Percentiles rank a stretch among this genome's conserved stretches.
Evolutionary conservation across 2,888 invertebrate species (phyloP).

Genomic region (Leucozona laternaria): DNA sequence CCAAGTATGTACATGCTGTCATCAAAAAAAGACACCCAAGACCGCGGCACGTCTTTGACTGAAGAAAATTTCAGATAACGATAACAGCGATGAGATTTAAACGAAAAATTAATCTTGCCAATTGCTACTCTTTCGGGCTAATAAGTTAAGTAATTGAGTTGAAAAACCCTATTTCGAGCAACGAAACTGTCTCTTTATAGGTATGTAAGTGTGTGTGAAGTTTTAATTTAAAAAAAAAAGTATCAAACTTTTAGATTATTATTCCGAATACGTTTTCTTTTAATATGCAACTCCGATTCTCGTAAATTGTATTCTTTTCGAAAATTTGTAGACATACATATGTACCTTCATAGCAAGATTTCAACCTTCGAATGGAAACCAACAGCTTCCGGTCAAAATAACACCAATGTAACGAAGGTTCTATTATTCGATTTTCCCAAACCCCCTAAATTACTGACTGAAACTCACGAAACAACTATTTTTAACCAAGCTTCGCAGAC

Average conservation of each 20-base stretch:
- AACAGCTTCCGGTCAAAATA: not conserved
- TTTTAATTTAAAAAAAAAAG: too few species aligned
- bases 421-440: not conserved
- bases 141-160: too few species aligned
- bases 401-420: not conserved
- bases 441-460: conserved; percentile 1
- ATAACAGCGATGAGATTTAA: too few species aligned
- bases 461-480: not conserved
- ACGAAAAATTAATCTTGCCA: too few species aligned
- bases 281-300: not conserved
- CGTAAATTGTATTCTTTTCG: not conserved
- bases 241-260: not conserved
- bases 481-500: not conserved
- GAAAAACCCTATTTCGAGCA: too few species aligned
- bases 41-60: too few species aligned
- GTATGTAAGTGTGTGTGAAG: too few species aligned
- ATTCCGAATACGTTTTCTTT: not conserved
- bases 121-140: too few species aligned
- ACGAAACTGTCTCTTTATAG: too few species aligned
- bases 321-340: not conserved
- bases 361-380: not conserved
- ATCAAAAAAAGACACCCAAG: too few species aligned
- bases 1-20: too few species aligned
- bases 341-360: not conserved
- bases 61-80: too few species aligned